Percentiles rank a stretch among this genome's conserved stretches.
Conservation (phyloP, 2,113 vertebrate genomes). For the Hiodon tergisus region DNA sequence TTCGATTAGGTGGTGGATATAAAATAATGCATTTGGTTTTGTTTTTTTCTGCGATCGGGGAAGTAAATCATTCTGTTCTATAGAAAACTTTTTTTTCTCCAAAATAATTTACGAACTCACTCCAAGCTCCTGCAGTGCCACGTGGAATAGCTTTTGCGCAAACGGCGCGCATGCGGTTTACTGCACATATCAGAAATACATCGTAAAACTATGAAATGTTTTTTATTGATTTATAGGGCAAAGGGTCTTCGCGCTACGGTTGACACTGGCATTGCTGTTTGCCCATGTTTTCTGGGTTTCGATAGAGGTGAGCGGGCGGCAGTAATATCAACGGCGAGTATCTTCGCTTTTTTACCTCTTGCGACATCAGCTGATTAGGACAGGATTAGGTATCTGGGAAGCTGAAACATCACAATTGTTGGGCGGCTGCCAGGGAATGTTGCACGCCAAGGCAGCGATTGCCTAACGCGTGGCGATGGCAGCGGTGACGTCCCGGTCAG, state of each 20-base stretch:
- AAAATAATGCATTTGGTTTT: too few species aligned
- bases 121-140: too few species aligned
- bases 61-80: too few species aligned
- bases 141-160: neutral
- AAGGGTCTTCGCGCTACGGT: neutral
- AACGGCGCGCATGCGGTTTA: neutral
- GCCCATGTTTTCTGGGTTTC: neutral
- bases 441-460: constrained; percentile 44
- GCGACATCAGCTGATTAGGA: constrained; percentile 51
- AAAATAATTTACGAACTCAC: too few species aligned
- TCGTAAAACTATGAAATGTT: neutral
- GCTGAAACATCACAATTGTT: constrained; percentile 49
- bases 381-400: constrained; percentile 54
- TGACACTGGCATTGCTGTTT: neutral
- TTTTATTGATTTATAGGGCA: neutral
- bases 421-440: constrained; percentile 47
- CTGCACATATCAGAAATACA: neutral
- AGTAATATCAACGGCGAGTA: constrained; percentile 52
- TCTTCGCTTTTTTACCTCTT: constrained; percentile 58
- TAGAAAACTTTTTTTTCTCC: neutral
- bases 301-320: constrained; percentile 26
- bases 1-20: too few species aligned
- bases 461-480: constrained; percentile 39
- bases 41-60: neutral
- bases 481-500: neutral